These are phyloP conservation scores for Discoglossus pictus DNA, from an alignment of 2,797 vertebrate genomes.

Conservation along the genomic window DNA sequence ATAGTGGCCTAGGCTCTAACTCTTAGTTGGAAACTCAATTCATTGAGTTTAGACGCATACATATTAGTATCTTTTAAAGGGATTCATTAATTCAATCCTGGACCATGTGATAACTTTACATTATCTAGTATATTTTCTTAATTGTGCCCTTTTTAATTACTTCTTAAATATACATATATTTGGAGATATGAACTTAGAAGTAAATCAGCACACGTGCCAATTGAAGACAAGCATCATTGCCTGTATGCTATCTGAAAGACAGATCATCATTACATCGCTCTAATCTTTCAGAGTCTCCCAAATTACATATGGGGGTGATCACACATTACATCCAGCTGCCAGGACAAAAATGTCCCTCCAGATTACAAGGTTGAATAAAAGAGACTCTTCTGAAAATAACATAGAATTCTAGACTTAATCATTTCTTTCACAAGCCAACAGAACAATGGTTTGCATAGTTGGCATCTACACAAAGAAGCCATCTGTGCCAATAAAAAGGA, in stretches of 20 bases:
- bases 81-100: too few relatives aligned
- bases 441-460: slow-evolving; percentile 46
- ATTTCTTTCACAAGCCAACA: slow-evolving; percentile 46
- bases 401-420: slow-evolving; percentile 46
- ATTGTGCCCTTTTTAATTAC: too few relatives aligned
- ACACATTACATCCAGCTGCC: slow-evolving; percentile 42
- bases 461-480: slow-evolving; percentile 49
- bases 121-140: too few relatives aligned
- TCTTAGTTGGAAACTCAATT: too few relatives aligned
- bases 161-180: too few relatives aligned
- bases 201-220: too few relatives aligned
- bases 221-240: too few relatives aligned
- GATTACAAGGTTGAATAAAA: slow-evolving; percentile 45
- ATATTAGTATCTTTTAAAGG: too few relatives aligned
- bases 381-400: slow-evolving; percentile 46
- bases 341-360: slow-evolving; percentile 39
- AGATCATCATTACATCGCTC: slow-evolving; percentile 7
- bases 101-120: too few relatives aligned
- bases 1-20: too few relatives aligned
- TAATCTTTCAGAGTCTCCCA: slow-evolving; percentile 28
- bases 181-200: too few relatives aligned
- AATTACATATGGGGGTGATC: slow-evolving; percentile 46
- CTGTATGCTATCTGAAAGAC: slow-evolving; percentile 9
- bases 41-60: too few relatives aligned
- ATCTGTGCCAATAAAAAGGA: slow-evolving; percentile 49